phyloP scores from a whole-genome alignment of 2,113 vertebrate genomes.

The Lepus timidus region DNA sequence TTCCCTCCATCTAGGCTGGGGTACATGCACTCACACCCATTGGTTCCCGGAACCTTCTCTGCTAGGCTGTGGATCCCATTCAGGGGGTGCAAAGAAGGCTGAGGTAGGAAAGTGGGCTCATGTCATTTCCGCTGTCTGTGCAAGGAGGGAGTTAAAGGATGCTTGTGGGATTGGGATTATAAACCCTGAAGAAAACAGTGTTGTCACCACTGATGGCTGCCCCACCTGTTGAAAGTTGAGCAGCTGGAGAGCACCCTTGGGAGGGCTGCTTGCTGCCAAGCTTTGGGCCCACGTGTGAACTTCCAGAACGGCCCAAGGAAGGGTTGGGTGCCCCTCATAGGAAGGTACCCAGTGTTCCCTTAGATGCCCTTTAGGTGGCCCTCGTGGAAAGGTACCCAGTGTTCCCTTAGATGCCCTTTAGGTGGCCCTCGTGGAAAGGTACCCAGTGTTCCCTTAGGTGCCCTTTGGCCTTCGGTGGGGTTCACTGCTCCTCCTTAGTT shows the following conservation, averaged over 20 bases:
- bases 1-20: accelerated
- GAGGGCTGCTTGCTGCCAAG: background rate
- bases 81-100: background rate
- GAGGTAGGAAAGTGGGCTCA: background rate
- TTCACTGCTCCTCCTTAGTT: background rate
- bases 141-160: background rate
- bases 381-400: background rate
- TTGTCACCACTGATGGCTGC: background rate
- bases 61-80: background rate
- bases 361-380: no score
- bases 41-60: background rate
- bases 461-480: background rate
- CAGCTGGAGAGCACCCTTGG: background rate
- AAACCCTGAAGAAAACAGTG: background rate
- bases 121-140: background rate
- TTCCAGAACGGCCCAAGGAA: background rate
- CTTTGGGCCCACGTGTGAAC: background rate
- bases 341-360: no score
- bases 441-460: background rate
- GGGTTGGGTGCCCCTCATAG: background rate
- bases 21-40: accelerated
- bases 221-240: background rate
- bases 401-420: background rate
- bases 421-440: background rate
- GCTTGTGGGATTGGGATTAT: background rate